Base-by-base conservation (phyloP, 2,888 invertebrate genomes). In the Argynnis bischoffii region DNA sequence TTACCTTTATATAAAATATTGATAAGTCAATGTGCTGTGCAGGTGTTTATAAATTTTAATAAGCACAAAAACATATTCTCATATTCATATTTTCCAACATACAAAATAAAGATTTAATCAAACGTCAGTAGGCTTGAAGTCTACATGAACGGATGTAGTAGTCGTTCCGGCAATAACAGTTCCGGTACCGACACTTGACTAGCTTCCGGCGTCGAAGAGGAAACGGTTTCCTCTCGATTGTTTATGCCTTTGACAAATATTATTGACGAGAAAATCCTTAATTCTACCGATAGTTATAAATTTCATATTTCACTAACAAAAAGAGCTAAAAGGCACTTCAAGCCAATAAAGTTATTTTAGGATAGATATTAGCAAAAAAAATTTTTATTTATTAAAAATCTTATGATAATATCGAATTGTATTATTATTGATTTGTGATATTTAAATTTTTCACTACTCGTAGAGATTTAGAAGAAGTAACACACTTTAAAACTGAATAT, bases 81-180 rank as follows among this genome's bases (percentile, higher is more conserved):
- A n/a, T n/a, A n/a, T n/a, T 8, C 16, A 8, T 26, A 26, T 68
- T 68, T 47, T 31, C 15, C 31, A 31, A 18, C 11, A n/a, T 14
- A 57, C 15, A 47, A 64, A 67, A 69, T 65, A 63, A 67, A 65
- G 63, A 64, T 63, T 67, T 54, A 67, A 66, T 56, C 46, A 66
- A 66, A 66, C 63, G 67, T 71, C 63, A 77, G 85, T 79, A 88
- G 88, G 87, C 89, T 85, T 82, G 81, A 87, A 88, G 91, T 89
- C 90, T 87, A 81, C 87, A 81, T 81, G 80, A 80, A 83, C 89
- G 92, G 92, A 91, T 78, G 88, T 84, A 86, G 87, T 86, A 88
- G 89, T 90, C 89, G 86, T 90, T 87, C 89, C 87, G 86, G 89
- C 90, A 90, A 91, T 92, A 92, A 90, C 90, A 89, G 87, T 90